These are phyloP conservation scores for Rhynchomys soricoides DNA, from an alignment of 2,113 vertebrate genomes.

Conservation along the genomic window DNA sequence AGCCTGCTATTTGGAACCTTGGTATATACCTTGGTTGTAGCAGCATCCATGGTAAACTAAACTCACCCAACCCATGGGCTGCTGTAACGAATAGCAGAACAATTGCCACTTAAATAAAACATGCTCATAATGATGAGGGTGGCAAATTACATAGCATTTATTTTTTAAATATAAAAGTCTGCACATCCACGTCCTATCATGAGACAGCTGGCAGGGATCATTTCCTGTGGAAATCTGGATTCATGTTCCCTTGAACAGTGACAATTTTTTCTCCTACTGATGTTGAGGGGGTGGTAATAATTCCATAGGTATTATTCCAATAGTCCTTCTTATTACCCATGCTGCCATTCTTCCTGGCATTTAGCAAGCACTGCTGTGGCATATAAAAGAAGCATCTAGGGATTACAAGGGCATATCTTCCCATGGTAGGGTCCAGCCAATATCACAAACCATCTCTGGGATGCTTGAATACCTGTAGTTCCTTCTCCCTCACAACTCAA, in stretches of 20 bases:
- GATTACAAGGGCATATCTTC: constrained; percentile 17
- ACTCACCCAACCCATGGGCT: constrained; percentile 7
- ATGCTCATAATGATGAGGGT: constrained; percentile 57
- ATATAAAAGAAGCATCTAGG: neutral
- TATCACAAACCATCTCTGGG: constrained; percentile 7
- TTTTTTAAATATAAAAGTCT: constrained; percentile 76
- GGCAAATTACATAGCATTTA: constrained; percentile 73
- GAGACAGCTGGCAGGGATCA: constrained; percentile 11
- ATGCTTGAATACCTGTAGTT: neutral
- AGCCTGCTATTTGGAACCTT: no score
- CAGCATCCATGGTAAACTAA: constrained; percentile 42
- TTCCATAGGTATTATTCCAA: constrained; percentile 57
- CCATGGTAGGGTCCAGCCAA: neutral
- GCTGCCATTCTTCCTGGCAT: constrained; percentile 57
- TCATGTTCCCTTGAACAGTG: constrained; percentile 72
- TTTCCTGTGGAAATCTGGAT: constrained; percentile 69
- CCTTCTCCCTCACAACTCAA: neutral
- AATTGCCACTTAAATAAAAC: constrained; percentile 73
- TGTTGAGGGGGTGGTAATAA: constrained; percentile 42
- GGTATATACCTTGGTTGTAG: neutral
- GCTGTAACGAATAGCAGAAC: neutral
- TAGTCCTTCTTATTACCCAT: neutral
- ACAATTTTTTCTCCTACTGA: constrained; percentile 61
- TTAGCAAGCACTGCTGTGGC: constrained; percentile 23
- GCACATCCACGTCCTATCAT: constrained; percentile 38